Evolutionary conservation across 2,888 invertebrate species (phyloP).

Genomic region (Augiades crinisus): DNA sequence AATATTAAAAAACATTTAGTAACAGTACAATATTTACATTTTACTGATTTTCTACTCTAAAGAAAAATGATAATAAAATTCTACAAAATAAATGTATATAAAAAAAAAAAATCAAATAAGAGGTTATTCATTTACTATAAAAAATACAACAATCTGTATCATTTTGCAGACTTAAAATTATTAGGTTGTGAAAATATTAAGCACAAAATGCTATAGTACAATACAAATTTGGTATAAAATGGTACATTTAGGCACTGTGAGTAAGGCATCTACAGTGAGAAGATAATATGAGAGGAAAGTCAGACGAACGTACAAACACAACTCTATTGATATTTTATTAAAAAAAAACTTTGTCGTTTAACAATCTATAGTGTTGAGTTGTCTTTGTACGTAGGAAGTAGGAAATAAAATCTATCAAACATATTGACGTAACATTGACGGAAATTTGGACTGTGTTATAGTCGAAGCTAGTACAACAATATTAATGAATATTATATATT

Average conservation of each 20-base stretch:
- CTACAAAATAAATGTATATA: neutral
- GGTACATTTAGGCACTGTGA: slow-evolving; percentile 88
- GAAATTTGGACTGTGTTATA: slow-evolving; percentile 10
- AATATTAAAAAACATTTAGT: neutral
- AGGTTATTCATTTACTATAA: slow-evolving; percentile 16
- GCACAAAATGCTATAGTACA: slow-evolving; percentile 64
- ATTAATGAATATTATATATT: slow-evolving; percentile 3
- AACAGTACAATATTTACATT: slow-evolving; percentile 10
- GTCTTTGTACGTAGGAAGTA: slow-evolving; percentile 10
- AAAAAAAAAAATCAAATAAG: slow-evolving; percentile 10
- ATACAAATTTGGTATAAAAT: slow-evolving; percentile 77
- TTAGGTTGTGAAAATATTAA: slow-evolving; percentile 67
- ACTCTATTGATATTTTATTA: neutral
- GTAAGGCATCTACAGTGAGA: slow-evolving; percentile 92
- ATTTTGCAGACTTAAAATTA: slow-evolving; percentile 53
- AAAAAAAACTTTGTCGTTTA: neutral
- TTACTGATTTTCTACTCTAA: slow-evolving; percentile 2
- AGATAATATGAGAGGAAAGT: slow-evolving; percentile 66
- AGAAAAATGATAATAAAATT: slow-evolving; percentile 1
- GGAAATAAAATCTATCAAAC: neutral
- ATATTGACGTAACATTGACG: slow-evolving; percentile 7
- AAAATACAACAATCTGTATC: slow-evolving; percentile 16
- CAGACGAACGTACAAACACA: slow-evolving; percentile 18
- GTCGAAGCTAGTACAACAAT: neutral
- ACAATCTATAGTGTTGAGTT: neutral